These are phyloP conservation scores for Notolabrus celidotus DNA, from an alignment of 2,797 vertebrate species.

Conservation along the genomic window DNA sequence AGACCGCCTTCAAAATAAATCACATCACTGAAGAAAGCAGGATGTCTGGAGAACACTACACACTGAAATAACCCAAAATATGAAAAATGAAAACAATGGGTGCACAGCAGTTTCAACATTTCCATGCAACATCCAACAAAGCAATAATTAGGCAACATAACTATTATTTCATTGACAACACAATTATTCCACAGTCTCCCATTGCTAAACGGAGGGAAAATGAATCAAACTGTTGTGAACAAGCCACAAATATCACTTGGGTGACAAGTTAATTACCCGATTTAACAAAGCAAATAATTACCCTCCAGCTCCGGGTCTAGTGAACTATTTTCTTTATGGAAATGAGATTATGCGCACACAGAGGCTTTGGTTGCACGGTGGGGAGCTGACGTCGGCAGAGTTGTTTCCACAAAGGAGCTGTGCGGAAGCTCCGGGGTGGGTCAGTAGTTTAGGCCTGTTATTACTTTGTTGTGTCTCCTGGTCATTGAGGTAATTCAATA, in stretches of 20 bases:
- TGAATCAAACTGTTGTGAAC: slow-evolving; percentile 52
- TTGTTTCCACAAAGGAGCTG: slow-evolving; percentile 20
- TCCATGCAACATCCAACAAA: slow-evolving; percentile 44
- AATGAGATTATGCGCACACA: slow-evolving; percentile 56
- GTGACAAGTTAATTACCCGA: slow-evolving; percentile 76
- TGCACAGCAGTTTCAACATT: slow-evolving; percentile 4
- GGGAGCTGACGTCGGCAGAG: slow-evolving; percentile 36
- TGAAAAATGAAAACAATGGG: background rate
- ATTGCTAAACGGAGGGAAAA: slow-evolving; percentile 22
- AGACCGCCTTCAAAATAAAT: slow-evolving; percentile 1
- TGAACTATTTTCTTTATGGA: slow-evolving; percentile 65
- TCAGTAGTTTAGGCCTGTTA: slow-evolving; percentile 50
- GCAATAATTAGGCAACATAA: slow-evolving; percentile 55
- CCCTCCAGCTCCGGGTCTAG: slow-evolving; percentile 56
- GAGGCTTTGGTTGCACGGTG: slow-evolving; percentile 2
- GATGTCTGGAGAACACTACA: background rate
- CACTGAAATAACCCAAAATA: background rate
- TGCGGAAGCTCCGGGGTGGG: slow-evolving; percentile 30
- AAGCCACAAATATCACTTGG: slow-evolving; percentile 62
- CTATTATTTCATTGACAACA: slow-evolving; percentile 58
- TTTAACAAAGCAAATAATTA: slow-evolving; percentile 80
- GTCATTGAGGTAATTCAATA: slow-evolving; percentile 53
- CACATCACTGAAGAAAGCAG: slow-evolving; percentile 3
- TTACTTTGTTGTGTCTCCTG: slow-evolving; percentile 56
- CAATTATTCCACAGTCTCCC: slow-evolving; percentile 46